A percentile compares a stretch with the other conserved stretches of the same genome.
These are phyloP conservation scores for Epinephelus malabaricus DNA, from an alignment of 2,797 vertebrate species.

Conservation along the genomic window DNA sequence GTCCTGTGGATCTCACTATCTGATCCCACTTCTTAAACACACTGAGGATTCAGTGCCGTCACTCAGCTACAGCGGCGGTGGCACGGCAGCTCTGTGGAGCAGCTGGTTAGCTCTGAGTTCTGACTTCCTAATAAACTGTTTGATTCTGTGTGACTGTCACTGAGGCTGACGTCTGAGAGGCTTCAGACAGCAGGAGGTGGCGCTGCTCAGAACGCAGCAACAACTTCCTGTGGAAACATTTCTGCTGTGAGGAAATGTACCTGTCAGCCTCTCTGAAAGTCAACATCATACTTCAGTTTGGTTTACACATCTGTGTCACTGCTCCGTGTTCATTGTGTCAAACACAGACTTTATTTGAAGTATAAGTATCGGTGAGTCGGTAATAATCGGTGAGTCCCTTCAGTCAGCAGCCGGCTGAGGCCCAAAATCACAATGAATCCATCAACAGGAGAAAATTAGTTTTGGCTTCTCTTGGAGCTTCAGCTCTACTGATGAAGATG, in stretches of 20 bases:
- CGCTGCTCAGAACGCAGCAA: too few relatives aligned
- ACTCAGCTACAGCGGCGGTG: slow-evolving; percentile 10
- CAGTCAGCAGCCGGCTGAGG: too few relatives aligned
- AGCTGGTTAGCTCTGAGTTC: slow-evolving; percentile 29
- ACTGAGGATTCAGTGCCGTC: slow-evolving; percentile 28
- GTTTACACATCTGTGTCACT: too few relatives aligned
- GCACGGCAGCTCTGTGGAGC: slow-evolving; percentile 12
- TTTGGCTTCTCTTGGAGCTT: too few relatives aligned
- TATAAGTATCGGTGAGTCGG: too few relatives aligned
- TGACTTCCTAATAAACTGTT: slow-evolving; percentile 46
- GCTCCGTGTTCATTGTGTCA: too few relatives aligned
- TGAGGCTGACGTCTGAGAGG: not conserved
- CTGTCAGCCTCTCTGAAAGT: not conserved
- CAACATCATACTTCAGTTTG: too few relatives aligned
- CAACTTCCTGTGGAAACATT: not conserved
- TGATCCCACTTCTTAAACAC: slow-evolving; percentile 40
- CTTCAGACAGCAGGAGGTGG: not conserved
- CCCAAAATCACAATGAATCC: too few relatives aligned
- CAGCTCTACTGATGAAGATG: too few relatives aligned
- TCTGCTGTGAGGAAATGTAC: not conserved
- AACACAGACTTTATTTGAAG: too few relatives aligned
- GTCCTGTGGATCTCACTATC: slow-evolving; percentile 13
- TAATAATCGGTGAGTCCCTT: too few relatives aligned
- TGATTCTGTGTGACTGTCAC: slow-evolving; percentile 22
- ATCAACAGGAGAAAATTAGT: too few relatives aligned